A percentile compares a stretch with the other conserved stretches of the same genome.
These are phyloP conservation scores for Piscicola geometra DNA, from an alignment of 2,888 invertebrate species.

Conservation along the genomic window DNA sequence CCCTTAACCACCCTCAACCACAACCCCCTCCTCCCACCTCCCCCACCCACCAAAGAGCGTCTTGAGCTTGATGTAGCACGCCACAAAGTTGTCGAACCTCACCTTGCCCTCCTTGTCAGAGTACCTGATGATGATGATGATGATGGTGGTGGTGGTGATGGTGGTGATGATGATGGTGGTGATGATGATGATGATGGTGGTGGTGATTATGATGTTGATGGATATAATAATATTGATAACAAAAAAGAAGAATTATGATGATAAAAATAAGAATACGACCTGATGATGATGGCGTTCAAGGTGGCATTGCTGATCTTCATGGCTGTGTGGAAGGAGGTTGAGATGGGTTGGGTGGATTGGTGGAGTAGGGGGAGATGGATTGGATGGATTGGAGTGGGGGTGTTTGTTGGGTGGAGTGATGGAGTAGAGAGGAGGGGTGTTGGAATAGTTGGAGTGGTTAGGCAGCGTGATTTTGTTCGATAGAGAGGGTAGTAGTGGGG, in stretches of 20 bases:
- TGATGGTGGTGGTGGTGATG: constrained; percentile 80
- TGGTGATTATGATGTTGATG: too few species aligned
- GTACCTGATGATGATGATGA: constrained; percentile 80
- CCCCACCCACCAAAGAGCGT: constrained; percentile 80
- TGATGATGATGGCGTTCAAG: constrained; percentile 76
- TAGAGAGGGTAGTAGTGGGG: neutral
- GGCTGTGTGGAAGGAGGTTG: constrained; percentile 46
- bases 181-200: neutral
- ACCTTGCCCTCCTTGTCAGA: constrained; percentile 75
- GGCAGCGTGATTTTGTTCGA: neutral
- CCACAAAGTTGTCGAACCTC: constrained; percentile 87
- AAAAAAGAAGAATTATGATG: too few species aligned
- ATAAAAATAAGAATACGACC: too few species aligned
- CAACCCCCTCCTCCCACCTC: neutral
- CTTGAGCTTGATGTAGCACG: constrained; percentile 86
- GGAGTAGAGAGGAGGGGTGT: neutral
- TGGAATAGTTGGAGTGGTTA: neutral
- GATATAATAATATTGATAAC: too few species aligned
- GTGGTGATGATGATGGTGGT: constrained; percentile 63
- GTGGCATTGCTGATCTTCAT: constrained; percentile 83
- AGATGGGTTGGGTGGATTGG: neutral
- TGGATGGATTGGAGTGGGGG: constrained; percentile 40
- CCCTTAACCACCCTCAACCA: neutral
- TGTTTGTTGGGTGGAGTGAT: neutral
- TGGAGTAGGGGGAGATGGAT: constrained; percentile 44